Percentiles rank a stretch among this genome's conserved stretches.
phyloP scores from a whole-genome alignment of 1,140 invertebrate species.

The Zaprionus davidi region DNA sequence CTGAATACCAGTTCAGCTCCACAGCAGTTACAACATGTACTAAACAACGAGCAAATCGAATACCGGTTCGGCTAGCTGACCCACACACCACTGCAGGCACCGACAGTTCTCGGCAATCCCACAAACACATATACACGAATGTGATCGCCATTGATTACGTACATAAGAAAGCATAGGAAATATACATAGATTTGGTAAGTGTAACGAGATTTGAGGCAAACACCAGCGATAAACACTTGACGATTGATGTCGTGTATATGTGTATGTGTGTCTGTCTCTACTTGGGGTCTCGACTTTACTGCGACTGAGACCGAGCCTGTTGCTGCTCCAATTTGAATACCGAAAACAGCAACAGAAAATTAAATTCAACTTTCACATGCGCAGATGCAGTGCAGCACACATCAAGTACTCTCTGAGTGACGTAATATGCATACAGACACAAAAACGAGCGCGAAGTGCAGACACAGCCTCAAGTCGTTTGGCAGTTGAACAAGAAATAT shows the following conservation, averaged over 20 bases:
- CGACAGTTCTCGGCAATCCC: constrained; percentile 62
- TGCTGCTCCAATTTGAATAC: constrained; percentile 75
- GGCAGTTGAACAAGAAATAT: constrained; percentile 41
- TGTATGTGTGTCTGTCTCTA: constrained; percentile 11
- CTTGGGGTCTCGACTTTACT: not conserved
- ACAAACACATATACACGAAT: constrained; percentile 10
- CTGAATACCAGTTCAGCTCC: constrained; percentile 17
- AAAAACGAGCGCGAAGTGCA: constrained; percentile 19
- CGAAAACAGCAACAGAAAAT: constrained; percentile 25
- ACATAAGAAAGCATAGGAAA: constrained; percentile 28
- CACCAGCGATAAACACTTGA: constrained; percentile 38
- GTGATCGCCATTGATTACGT: not conserved
- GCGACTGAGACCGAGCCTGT: constrained; percentile 16
- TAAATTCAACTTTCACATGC: constrained; percentile 76
- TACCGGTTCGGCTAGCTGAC: constrained; percentile 66
- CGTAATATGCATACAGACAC: constrained; percentile 49
- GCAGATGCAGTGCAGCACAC: constrained; percentile 68
- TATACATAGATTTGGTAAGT: constrained; percentile 9
- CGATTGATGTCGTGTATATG: not conserved
- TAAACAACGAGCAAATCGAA: constrained; percentile 29
- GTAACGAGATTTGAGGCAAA: constrained; percentile 51
- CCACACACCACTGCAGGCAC: constrained; percentile 45
- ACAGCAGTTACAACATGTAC: constrained; percentile 40
- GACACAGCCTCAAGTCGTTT: constrained; percentile 42
- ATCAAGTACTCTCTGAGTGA: constrained; percentile 53